Evolutionary conservation across 1,140 invertebrate species (phyloP), one percentile per base, ranked within the genome.

Genomic region (Heterodera schachtii): DNA sequence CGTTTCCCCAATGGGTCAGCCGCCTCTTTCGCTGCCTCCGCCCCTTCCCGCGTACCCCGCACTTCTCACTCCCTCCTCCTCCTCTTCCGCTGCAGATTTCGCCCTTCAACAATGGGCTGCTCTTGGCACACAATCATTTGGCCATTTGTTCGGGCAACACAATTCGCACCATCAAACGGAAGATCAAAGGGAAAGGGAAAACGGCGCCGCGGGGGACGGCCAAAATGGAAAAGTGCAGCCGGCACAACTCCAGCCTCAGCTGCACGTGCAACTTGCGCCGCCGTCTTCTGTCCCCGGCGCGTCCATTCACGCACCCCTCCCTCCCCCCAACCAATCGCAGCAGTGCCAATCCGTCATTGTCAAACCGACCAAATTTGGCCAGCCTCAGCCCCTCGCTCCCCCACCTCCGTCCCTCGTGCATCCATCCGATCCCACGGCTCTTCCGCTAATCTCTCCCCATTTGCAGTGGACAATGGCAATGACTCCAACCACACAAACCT

Each of bases 61-160:
- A 4, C 57, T n/a, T 4, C 57, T 64, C 13, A 19, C 57, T 13
- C 5, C 57, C 16, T 64, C 57, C 57, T 13, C 57, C 1, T 64
- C 57, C 57, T 11, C 19, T 5, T 13, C 57, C 11, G 16, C 16
- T 4, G 57, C 57, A 11, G 57, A 64, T 64, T 64, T 64, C 5
- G 16, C 57, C 11, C 57, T 64, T 13, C 57, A 64, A 5, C 57
- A 64, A 64, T 64, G 57, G 57, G 57, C 57, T 19, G 13, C 57
- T 19, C 16, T 64, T 19, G 57, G 57, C 13, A 64, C 57, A 19
- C 57, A 64, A 16, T 64, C 31, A 41, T 71, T 71, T 46, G 69
- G 69, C 69, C 69, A 71, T 11, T 41, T 71, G 6, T 71, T 71
- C 43, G 69, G 69, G 43, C 69, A 71, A 5, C 69, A 64, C 9